Conservation (phyloP, 2,113 vertebrate species). For the Pardalotus punctatus region DNA sequence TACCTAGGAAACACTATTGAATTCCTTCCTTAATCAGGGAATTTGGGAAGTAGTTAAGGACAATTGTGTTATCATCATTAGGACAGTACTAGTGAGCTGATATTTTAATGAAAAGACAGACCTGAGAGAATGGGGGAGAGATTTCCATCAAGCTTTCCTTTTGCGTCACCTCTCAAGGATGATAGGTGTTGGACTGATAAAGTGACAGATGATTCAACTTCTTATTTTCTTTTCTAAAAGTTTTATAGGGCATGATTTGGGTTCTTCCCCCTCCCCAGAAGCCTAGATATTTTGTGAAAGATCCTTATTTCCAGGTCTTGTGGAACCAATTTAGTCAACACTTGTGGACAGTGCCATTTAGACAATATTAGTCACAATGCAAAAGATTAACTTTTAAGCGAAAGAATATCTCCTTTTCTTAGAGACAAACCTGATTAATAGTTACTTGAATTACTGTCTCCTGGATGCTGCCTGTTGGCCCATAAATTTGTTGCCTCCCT, state of each 20-base stretch:
- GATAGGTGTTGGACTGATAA: neutral
- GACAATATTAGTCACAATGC: neutral
- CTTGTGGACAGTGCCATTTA: neutral
- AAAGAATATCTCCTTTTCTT: neutral
- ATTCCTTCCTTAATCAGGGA: neutral
- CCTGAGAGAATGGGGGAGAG: neutral
- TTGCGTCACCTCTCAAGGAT: neutral
- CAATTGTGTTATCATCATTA: neutral
- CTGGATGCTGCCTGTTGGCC: neutral
- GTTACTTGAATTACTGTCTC: neutral
- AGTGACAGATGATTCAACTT: neutral
- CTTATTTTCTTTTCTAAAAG: neutral
- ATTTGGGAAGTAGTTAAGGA: neutral
- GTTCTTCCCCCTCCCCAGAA: fast-evolving
- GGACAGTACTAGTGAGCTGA: neutral
- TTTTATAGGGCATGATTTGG: neutral
- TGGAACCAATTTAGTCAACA: neutral
- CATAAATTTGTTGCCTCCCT: neutral
- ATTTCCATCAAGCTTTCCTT: neutral
- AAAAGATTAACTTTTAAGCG: neutral
- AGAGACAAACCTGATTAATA: neutral
- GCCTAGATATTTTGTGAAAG: neutral
- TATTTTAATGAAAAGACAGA: neutral
- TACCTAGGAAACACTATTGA: neutral
- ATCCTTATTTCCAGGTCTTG: neutral